Conservation (phyloP, 2,113 vertebrate species). For the Tautogolabrus adspersus region DNA sequence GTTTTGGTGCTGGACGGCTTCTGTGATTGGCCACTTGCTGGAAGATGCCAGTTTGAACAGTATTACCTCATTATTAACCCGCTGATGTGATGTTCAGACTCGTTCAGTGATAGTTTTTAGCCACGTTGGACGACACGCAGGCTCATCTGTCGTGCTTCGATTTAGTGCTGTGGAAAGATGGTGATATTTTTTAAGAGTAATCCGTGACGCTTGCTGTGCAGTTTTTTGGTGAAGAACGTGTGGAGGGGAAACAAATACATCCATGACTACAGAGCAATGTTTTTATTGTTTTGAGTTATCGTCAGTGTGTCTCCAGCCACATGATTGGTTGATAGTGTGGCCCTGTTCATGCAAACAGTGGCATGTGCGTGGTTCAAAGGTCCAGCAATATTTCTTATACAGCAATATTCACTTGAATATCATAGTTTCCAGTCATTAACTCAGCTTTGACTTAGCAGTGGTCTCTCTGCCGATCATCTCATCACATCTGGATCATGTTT, state of each 20-base stretch:
- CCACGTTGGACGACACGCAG: conserved; percentile 63
- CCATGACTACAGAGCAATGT: conserved; percentile 40
- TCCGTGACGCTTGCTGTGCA: conserved; percentile 70
- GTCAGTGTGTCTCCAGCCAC: conserved; percentile 56
- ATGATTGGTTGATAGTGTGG: conserved; percentile 47
- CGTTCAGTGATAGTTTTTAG: conserved; percentile 72
- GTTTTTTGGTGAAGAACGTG: conserved; percentile 50
- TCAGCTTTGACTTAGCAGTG: conserved; percentile 61
- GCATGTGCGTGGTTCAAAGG: conserved; percentile 65
- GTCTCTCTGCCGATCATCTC: conserved; percentile 58
- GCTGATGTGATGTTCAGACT: conserved; percentile 77
- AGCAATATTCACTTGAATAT: conserved; percentile 79
- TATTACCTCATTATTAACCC: conserved; percentile 81
- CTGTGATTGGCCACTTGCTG: conserved; percentile 57
- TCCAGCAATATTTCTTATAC: conserved; percentile 82
- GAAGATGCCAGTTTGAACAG: conserved; percentile 65
- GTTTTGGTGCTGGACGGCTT: conserved; percentile 43
- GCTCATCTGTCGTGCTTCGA: conserved; percentile 69
- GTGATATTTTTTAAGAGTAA: conserved; percentile 65
- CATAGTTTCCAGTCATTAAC: conserved; percentile 59
- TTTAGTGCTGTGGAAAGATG: conserved; percentile 67
- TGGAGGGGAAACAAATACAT: conserved; percentile 14
- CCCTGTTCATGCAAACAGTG: conserved; percentile 54
- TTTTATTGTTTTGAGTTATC: conserved; percentile 50
- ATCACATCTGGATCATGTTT: conserved; percentile 67